Base-by-base conservation (phyloP, 2,888 invertebrate genomes). In the Tolmerus cingulatus region DNA sequence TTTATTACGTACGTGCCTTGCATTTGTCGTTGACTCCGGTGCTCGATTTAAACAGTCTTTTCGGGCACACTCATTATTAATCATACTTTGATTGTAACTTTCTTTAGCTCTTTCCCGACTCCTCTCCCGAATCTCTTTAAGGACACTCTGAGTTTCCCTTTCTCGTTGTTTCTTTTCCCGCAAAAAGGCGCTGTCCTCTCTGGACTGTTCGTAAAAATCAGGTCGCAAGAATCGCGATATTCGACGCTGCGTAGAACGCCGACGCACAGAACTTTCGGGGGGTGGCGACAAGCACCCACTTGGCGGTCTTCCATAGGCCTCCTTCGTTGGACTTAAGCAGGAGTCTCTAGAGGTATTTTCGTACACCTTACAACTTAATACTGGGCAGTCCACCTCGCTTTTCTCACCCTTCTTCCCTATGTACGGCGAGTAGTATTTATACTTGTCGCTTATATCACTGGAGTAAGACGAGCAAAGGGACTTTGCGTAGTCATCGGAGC, bases 221-320 rank as follows among this genome's bases (percentile, higher is more conserved):
- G 96, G 96, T 43, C 97, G 94, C 87, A 97, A 92, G 92, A 96
- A 97, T 87, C 97, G 93, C 9, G 96, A 96, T 87, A 96, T 94
- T 88, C 95, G 94, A 82, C 95, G 94, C 87, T 94, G 94, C 51
- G 93, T 93, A 87, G 93, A 93, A 51, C 91, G 90, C 87, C 91
- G 90, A 87, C 90, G 90, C 84, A 91, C 88, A 66, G 90, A 90
- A 88, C 90, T 91, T 87, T 90, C 90, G n/a, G 90, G 90, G 74
- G 90, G 90, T 85, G 90, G 90, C 51, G 92, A 92, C 23, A 92
- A 87, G 86, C 90, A 91, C 55, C 91, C 92, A 88, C 91, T 92
- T 86, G 91, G 92, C 86, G 91, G 92, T 88, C 91, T 91, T 77
- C 90, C 91, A 87, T 90, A 88, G 88, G 88, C 89, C 81, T 89